These are phyloP conservation scores for Diorhabda sublineata DNA, from an alignment of 1,140 invertebrate species.

Conservation along the genomic window DNA sequence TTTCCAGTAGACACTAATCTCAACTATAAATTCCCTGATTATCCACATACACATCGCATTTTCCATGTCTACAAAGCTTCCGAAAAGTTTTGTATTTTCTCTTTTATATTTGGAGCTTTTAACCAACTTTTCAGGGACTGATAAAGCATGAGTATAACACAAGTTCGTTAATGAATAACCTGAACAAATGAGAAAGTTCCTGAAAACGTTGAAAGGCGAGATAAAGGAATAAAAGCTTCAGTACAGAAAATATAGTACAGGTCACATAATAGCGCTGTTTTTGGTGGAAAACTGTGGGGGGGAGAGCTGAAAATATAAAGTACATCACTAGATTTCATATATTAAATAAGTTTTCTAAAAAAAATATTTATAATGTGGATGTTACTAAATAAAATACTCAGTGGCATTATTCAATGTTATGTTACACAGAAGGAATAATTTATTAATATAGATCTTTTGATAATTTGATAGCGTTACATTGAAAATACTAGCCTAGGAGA, in stretches of 20 bases:
- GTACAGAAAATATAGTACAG: constrained; percentile 38
- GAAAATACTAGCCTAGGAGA: too few species aligned
- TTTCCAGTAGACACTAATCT: neutral
- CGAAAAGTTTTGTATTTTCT: constrained; percentile 6
- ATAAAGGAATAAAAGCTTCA: constrained; percentile 43
- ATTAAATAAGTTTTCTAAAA: too few species aligned
- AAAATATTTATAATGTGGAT: too few species aligned
- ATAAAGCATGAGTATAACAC: constrained; percentile 33
- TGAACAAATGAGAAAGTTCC: constrained; percentile 44
- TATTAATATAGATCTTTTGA: too few species aligned
- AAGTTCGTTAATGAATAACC: constrained; percentile 43
- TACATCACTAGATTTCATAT: too few species aligned
- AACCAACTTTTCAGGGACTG: constrained; percentile 33
- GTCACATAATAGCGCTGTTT: constrained; percentile 43
- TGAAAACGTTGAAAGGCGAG: constrained; percentile 44
- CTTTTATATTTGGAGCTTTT: constrained; percentile 26
- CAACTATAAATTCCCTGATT: neutral
- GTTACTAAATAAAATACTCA: too few species aligned
- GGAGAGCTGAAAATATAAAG: neutral
- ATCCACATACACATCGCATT: constrained; percentile 2
- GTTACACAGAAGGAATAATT: too few species aligned
- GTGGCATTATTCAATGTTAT: too few species aligned
- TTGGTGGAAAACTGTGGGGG: constrained; percentile 16
- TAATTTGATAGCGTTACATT: too few species aligned
- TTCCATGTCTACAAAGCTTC: constrained; percentile 4